phyloP scores from a whole-genome alignment of 2,888 invertebrate genomes.

The Pegoplata infirma region DNA sequence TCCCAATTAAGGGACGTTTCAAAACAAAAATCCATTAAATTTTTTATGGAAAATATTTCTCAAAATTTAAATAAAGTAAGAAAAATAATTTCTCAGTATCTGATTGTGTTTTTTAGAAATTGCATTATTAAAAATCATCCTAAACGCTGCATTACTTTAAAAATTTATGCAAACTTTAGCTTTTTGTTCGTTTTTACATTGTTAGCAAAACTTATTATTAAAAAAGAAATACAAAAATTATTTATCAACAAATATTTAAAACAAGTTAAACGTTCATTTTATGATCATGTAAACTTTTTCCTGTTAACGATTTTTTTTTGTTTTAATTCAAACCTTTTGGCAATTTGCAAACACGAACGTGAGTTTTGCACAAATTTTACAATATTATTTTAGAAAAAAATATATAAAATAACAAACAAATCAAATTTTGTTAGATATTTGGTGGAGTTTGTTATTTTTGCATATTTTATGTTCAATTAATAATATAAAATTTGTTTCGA shows the following conservation, averaged over 20 bases:
- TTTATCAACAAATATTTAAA: slow-evolving; percentile 66
- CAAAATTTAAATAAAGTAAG: no score
- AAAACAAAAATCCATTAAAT: no score
- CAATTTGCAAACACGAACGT: slow-evolving; percentile 56
- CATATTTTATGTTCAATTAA: slow-evolving; percentile 35
- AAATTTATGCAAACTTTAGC: slow-evolving; percentile 66
- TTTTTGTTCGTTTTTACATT: slow-evolving; percentile 69
- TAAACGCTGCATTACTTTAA: slow-evolving; percentile 40
- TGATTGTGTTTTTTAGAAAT: no score
- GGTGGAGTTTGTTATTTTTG: slow-evolving; percentile 10
- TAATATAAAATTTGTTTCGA: slow-evolving; percentile 32
- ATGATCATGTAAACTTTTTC: slow-evolving; percentile 59
- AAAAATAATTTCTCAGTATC: no score
- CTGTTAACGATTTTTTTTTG: slow-evolving; percentile 42
- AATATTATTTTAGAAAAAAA: slow-evolving; percentile 11
- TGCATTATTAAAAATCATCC: no score
- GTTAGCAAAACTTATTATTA: slow-evolving; percentile 67
- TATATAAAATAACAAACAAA: no score
- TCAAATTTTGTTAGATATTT: slow-evolving; percentile 43
- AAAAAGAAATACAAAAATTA: slow-evolving; percentile 48
- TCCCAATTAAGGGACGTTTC: no score
- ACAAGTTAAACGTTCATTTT: slow-evolving; percentile 75
- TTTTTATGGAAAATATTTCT: no score
- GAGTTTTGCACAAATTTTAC: slow-evolving; percentile 57
- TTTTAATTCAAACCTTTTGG: slow-evolving; percentile 44